Evolutionary conservation across 2,888 invertebrate genomes (phyloP).

Genomic region (Cremastinae sp.): DNA sequence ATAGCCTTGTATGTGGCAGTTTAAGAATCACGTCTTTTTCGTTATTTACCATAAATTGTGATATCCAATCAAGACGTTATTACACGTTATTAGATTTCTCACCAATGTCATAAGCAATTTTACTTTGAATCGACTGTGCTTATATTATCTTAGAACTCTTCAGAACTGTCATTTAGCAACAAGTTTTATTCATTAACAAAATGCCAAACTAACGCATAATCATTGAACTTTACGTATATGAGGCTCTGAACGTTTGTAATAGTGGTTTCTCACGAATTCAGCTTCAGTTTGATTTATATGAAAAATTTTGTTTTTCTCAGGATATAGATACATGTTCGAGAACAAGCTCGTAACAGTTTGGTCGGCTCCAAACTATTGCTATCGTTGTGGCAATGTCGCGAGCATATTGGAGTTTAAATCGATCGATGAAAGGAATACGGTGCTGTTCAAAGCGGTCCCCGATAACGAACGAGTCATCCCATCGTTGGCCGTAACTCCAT

Average conservation of each 20-base stretch:
- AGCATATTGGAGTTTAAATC: slow-evolving; percentile 95
- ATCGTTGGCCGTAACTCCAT: slow-evolving; percentile 95
- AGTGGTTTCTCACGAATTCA: background rate
- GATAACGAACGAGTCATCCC: slow-evolving; percentile 97
- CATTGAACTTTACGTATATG: too few species aligned
- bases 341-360: slow-evolving; percentile 98
- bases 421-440: slow-evolving; percentile 88
- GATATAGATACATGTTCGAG: slow-evolving; percentile 99
- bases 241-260: background rate
- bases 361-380: slow-evolving; percentile 99
- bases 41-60: too few species aligned
- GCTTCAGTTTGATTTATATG: background rate
- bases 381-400: slow-evolving; percentile 98
- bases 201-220: too few species aligned
- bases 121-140: too few species aligned
- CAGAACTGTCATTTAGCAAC: too few species aligned
- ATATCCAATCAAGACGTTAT: too few species aligned
- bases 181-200: too few species aligned
- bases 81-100: too few species aligned
- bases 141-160: too few species aligned
- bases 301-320: slow-evolving; percentile 79
- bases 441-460: slow-evolving; percentile 97
- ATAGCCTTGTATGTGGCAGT: too few species aligned
- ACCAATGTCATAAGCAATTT: too few species aligned
- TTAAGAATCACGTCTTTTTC: too few species aligned